Evolutionary conservation across 2,888 invertebrate genomes (phyloP).

Genomic region (Netelia virgata): DNA sequence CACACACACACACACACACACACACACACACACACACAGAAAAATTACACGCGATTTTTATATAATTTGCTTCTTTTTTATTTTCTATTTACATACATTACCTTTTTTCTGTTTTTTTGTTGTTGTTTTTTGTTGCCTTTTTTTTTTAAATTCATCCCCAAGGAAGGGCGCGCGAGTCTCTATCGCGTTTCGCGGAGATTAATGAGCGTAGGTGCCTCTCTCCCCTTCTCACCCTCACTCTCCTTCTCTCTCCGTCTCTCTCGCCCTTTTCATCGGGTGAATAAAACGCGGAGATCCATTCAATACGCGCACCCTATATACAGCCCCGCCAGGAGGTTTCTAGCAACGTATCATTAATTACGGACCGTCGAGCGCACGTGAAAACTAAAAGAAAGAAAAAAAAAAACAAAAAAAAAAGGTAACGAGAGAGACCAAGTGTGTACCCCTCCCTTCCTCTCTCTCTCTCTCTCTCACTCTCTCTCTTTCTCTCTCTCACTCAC

Average conservation of each 20-base stretch:
- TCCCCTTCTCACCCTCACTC: not conserved
- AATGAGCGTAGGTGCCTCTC: conserved; percentile 49
- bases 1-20: no score
- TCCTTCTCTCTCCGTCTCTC: not conserved
- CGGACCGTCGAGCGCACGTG: conserved; percentile 15
- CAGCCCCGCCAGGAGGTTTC: conserved; percentile 9
- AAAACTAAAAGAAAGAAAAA: not conserved
- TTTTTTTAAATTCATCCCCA: not conserved
- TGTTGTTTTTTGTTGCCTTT: no score
- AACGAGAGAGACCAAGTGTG: conserved; percentile 9
- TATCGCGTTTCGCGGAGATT: conserved; percentile 55
- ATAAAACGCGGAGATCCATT: conserved; percentile 57
- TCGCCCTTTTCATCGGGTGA: conserved; percentile 42
- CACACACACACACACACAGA: no score
- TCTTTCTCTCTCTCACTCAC: no score
- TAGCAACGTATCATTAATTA: conserved; percentile 61
- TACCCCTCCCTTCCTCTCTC: not conserved
- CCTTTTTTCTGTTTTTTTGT: not conserved
- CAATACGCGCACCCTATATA: conserved; percentile 43
- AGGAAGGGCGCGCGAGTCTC: conserved; percentile 21
- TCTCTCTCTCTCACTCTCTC: no score
- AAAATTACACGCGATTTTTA: no score
- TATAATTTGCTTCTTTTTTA: not conserved
- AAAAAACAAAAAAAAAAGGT: conserved; percentile 7
- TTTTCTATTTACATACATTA: not conserved